Conservation (phyloP, 2,113 vertebrate genomes). For the Montifringilla adamsi region DNA sequence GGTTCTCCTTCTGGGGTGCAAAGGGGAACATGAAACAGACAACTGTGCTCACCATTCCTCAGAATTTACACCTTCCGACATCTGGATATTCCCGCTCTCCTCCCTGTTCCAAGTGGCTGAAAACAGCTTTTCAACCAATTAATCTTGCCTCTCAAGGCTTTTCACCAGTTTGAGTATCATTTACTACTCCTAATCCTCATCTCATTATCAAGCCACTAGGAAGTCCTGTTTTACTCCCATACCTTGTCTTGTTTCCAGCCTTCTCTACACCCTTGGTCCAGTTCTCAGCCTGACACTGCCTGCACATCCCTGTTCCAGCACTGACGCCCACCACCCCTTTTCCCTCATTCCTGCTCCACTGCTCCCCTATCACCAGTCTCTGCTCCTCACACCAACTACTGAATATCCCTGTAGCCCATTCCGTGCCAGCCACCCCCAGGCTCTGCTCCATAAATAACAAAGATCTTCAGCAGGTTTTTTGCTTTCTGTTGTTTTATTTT, state of each 20-base stretch:
- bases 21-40: not conserved
- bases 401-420: not conserved
- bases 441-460: not conserved
- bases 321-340: not conserved
- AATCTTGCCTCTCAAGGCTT: not conserved
- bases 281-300: not conserved
- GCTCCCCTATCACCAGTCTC: not conserved
- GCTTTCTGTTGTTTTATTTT: not conserved
- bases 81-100: not conserved
- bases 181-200: not conserved
- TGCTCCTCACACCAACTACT: not conserved
- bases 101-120: not conserved
- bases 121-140: not conserved
- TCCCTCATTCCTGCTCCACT: not conserved
- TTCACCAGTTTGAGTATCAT: not conserved
- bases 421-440: not conserved
- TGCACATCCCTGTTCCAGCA: not conserved
- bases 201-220: not conserved
- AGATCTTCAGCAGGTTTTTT: not conserved
- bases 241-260: not conserved
- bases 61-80: not conserved
- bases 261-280: not conserved
- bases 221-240: not conserved
- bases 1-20: not conserved
- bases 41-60: not conserved